Base-by-base conservation (phyloP, 2,888 invertebrate species). In the Cosmia pyralina region DNA sequence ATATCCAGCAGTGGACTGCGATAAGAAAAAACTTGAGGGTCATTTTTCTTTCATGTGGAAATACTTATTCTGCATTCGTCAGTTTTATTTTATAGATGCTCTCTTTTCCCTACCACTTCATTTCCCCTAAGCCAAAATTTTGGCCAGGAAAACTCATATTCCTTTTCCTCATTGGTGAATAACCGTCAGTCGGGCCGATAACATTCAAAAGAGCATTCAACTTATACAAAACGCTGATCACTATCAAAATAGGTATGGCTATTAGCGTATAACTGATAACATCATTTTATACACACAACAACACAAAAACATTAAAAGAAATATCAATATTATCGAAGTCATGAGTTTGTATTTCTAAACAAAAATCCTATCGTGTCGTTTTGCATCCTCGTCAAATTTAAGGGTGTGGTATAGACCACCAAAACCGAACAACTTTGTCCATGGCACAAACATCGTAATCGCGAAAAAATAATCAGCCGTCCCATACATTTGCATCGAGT, bases 301-400 rank as follows among this genome's bases (percentile, higher is more conserved):
- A 60, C 64, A 76, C 57, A 70, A 66, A 77, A 78, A 82, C 72
- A 71, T 78, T 59, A 53, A 63, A 63, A 70, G 38, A 63, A 62
- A 34, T 46, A 82, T 79, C 64, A 71, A 44, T 57, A 13, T 50
- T 64, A 68, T 74, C 70, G 13, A 48, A 38, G 28, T 52, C 13
- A 22, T 52, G 34, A 81, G 41, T 34, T 67, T 71, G 48, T 44
- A 17, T 79, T 68, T 75, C 46, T 60, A 46, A 73, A 80, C 66
- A 67, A 48, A 57, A 46, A 8, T n/a, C 19, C 2, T 66, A 63
- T 80, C 62, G 50, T 2, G 22, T 13, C 8, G 44, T 59, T 17
- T 19, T 11, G n/a, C 46, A 60, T 34, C 34, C 34, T 34, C 2
- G 4, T 34, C n/a, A n/a, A n/a, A n/a, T n/a, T n/a, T n/a, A n/a